Evolutionary conservation across 2,797 vertebrate genomes (phyloP).

Genomic region (Micrastur ruficollis): DNA sequence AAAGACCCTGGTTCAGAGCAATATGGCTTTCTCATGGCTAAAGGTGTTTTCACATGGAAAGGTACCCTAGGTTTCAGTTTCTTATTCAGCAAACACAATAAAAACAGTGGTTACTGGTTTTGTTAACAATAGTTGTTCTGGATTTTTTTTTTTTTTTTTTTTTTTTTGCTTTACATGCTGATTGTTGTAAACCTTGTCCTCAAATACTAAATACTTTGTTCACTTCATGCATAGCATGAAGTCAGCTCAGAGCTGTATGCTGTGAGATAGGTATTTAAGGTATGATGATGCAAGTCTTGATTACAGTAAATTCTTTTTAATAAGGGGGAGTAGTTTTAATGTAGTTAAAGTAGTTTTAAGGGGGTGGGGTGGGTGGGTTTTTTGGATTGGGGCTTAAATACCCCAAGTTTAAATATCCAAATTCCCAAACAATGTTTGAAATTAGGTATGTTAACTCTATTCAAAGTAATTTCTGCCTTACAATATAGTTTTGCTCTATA

Average conservation of each 20-base stretch:
- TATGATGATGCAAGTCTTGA: neutral
- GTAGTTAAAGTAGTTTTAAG: no score
- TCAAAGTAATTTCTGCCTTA: neutral
- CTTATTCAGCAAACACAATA: neutral
- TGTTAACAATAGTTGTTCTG: neutral
- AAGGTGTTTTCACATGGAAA: neutral
- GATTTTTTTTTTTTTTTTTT: neutral
- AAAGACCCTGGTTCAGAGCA: neutral
- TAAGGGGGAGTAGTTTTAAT: no score
- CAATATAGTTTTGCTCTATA: neutral
- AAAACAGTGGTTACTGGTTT: neutral
- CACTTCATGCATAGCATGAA: neutral
- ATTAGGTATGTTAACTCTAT: neutral
- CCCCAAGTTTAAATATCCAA: neutral
- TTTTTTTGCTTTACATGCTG: neutral
- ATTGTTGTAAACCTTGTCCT: neutral
- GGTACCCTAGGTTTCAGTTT: neutral
- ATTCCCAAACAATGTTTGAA: neutral
- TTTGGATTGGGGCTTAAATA: neutral
- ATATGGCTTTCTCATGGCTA: neutral
- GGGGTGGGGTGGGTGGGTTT: fast-evolving
- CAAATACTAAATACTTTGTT: neutral
- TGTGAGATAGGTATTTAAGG: neutral
- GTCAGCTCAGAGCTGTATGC: neutral
- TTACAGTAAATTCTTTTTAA: neutral